Conservation (phyloP, 2,888 invertebrate genomes). For the Idaea aversata region DNA sequence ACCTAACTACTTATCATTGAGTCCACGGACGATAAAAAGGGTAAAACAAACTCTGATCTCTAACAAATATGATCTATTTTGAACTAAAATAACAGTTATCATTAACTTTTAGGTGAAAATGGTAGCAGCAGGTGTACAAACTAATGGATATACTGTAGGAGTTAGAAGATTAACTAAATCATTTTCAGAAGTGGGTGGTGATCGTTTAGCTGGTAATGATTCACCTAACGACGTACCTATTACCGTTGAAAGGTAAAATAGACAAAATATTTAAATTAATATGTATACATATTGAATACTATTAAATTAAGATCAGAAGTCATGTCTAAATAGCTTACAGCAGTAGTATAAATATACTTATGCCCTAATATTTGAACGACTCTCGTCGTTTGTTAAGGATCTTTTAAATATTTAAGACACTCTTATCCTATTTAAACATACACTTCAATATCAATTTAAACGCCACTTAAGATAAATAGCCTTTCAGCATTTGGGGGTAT, state of each 20-base stretch:
- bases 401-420: too few relatives aligned
- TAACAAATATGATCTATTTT: background rate
- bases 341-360: too few relatives aligned
- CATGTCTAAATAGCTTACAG: too few relatives aligned
- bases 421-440: too few relatives aligned
- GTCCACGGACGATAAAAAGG: constrained; percentile 90
- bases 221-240: constrained; percentile 52
- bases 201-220: constrained; percentile 58
- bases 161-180: constrained; percentile 89
- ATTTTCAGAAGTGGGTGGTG: constrained; percentile 86
- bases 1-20: constrained; percentile 86
- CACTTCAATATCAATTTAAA: too few relatives aligned
- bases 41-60: constrained; percentile 54
- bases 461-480: too few relatives aligned
- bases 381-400: too few relatives aligned
- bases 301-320: background rate
- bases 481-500: too few relatives aligned
- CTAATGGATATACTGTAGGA: constrained; percentile 86
- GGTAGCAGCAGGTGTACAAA: constrained; percentile 94
- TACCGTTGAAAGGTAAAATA: constrained; percentile 61
- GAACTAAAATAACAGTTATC: background rate
- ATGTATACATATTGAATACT: background rate
- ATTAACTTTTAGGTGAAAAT: constrained; percentile 84
- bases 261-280: background rate
- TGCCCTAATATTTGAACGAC: too few relatives aligned